phyloP scores from a whole-genome alignment of 2,797 vertebrate species.

The Spinibarbus caldwelli region DNA sequence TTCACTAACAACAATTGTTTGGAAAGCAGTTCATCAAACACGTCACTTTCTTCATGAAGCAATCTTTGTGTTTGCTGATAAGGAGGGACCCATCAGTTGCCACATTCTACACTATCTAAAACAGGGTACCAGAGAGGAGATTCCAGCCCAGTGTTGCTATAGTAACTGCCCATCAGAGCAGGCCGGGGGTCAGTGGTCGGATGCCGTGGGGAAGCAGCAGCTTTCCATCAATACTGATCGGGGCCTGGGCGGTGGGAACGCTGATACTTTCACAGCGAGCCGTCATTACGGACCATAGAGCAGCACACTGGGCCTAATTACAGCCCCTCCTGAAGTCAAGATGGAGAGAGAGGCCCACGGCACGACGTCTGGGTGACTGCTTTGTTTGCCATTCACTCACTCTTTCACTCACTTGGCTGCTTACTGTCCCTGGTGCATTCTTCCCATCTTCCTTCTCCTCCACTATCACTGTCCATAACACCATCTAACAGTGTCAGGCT shows the following conservation, averaged over 20 bases:
- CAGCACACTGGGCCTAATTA: constrained; percentile 73
- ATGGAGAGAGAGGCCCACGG: constrained; percentile 40
- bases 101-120: constrained; percentile 31
- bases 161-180: constrained; percentile 47
- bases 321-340: constrained; percentile 61
- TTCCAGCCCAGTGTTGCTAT: constrained; percentile 49
- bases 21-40: constrained; percentile 1
- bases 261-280: constrained; percentile 39
- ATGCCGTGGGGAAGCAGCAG: constrained; percentile 23
- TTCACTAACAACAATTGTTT: background rate
- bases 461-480: constrained; percentile 25
- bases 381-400: constrained; percentile 17
- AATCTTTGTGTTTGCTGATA: constrained; percentile 32
- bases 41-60: background rate
- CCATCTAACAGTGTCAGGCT: constrained; percentile 25
- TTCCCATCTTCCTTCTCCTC: constrained; percentile 11
- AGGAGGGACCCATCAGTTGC: constrained; percentile 11
- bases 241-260: constrained; percentile 59
- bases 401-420: constrained; percentile 25
- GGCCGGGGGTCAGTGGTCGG: constrained; percentile 30
- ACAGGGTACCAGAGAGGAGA: constrained; percentile 30
- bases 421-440: constrained; percentile 22
- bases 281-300: constrained; percentile 70
- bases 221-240: constrained; percentile 65
- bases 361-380: constrained; percentile 32